A percentile compares a stretch with the other conserved stretches of the same genome.
Conservation (phyloP, 2,113 vertebrate species). For the Pseudolaguvia tuberculata region DNA sequence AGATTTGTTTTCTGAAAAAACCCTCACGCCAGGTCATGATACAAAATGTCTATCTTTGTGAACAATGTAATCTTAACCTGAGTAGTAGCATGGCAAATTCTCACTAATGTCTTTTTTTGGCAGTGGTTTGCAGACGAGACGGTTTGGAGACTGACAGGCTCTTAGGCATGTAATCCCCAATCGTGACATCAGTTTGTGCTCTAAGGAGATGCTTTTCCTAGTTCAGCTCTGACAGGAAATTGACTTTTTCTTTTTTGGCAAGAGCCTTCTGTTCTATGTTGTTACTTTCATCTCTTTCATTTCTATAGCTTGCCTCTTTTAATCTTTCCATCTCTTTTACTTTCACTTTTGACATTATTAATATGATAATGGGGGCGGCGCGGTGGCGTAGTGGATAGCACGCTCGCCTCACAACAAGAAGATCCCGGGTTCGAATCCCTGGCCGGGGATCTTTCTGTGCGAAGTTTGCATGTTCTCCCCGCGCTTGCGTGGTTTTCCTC, state of each 20-base stretch:
- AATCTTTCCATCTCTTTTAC: too few relatives aligned
- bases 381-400: too few relatives aligned
- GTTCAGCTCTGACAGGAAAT: conserved; percentile 38
- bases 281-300: conserved; percentile 30
- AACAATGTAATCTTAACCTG: conserved; percentile 11
- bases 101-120: not conserved
- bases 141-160: conserved; percentile 29
- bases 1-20: conserved; percentile 20
- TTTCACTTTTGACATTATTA: too few relatives aligned
- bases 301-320: not conserved
- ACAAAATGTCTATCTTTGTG: not conserved
- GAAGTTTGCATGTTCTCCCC: too few relatives aligned
- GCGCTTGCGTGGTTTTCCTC: too few relatives aligned
- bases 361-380: too few relatives aligned
- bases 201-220: conserved; percentile 14
- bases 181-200: conserved; percentile 11
- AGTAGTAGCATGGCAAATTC: conserved; percentile 2
- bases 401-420: too few relatives aligned
- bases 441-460: too few relatives aligned
- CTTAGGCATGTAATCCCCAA: conserved; percentile 31
- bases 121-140: conserved; percentile 22
- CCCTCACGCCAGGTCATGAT: not conserved
- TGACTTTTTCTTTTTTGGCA: conserved; percentile 16
- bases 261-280: conserved; percentile 5
- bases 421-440: too few relatives aligned